Base-by-base conservation (phyloP, 2,113 vertebrate species). In the Engystomops pustulosus region DNA sequence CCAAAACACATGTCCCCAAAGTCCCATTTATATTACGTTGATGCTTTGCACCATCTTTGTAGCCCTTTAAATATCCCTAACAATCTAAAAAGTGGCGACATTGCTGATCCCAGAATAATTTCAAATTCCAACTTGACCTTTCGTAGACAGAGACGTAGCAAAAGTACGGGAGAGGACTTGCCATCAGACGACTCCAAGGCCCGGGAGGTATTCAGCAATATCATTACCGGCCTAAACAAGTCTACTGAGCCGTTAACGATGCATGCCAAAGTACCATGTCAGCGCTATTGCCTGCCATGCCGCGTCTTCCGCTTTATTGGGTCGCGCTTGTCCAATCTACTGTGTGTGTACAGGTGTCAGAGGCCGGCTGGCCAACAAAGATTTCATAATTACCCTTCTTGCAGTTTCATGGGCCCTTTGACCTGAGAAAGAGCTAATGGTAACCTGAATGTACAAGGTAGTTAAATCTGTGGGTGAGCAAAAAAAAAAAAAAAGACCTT, bases 321-420 rank as follows among this genome's bases (percentile, higher is more conserved):
- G 27, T 58, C 65, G 69, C 55, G 60, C 60, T 69, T 79, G 23
- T 53, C 41, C 23, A 53, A 70, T 75, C 62, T 79, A 49, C 45
- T 58, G 47, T 78, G 60, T 44, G 49, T 41, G 30, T 44, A 41
- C 47, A 70, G 34, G 47, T 68, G 74, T 77, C 27, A 78, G 23
- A 49, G 44, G 49, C 8, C 30, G 25, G 14, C 53, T 58, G 23
- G 25, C 41, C 74, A 67, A 79, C 55, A 67, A 69, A 65, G 49
- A 14, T 44, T 84, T 79, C 75, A 25, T 78, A 53, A 85, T 79
- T 55, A 69, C 20, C n/a, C 62, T 67, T 79, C 32, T 70, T 41
- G 47, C 45, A 30, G 32, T 44, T 55, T 25, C 47, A 58, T 15
- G 65, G 45, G 34, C 47, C 34, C 49, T 58, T 20, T 69, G 62